Evolutionary conservation across 2,113 vertebrate species (phyloP).

Genomic region (Brevimyrus niger): DNA sequence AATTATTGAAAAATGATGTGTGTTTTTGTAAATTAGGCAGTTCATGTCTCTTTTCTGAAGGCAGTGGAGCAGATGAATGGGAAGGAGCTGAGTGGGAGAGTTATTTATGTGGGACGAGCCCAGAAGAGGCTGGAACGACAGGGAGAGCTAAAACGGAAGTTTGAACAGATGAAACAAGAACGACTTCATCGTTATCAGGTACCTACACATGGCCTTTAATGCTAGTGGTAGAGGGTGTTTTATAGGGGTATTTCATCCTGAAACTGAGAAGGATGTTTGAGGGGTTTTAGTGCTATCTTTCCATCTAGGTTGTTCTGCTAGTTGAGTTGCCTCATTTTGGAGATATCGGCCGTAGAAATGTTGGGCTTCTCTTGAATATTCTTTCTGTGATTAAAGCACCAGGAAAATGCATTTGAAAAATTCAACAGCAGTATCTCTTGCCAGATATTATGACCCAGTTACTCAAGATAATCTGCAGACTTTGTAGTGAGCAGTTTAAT

Average conservation of each 20-base stretch:
- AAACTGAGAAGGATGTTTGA: not conserved
- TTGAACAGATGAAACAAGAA: slow-evolving; percentile 90
- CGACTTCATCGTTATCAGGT: slow-evolving; percentile 88
- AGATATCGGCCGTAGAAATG: not conserved
- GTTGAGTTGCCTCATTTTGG: not conserved
- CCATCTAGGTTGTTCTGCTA: not conserved
- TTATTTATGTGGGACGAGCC: slow-evolving; percentile 81
- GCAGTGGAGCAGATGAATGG: slow-evolving; percentile 89
- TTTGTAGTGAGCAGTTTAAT: not conserved
- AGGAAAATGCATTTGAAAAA: too few relatives aligned
- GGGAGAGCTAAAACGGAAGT: slow-evolving; percentile 82
- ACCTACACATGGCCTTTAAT: slow-evolving; percentile 12
- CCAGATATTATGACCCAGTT: too few relatives aligned
- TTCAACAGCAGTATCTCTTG: too few relatives aligned
- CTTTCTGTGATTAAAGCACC: too few relatives aligned
- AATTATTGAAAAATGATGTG: not conserved
- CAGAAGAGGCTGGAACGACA: slow-evolving; percentile 91
- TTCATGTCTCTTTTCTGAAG: slow-evolving; percentile 46
- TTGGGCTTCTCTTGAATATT: not conserved
- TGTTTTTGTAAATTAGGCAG: not conserved
- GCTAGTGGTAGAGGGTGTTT: not conserved
- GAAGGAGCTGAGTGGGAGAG: slow-evolving; percentile 77
- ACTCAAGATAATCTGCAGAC: not conserved
- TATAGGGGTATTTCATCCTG: not conserved
- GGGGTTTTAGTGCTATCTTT: not conserved